These are phyloP conservation scores for Papilio polytes DNA, from an alignment of 1,140 invertebrate species.

Conservation along the genomic window DNA sequence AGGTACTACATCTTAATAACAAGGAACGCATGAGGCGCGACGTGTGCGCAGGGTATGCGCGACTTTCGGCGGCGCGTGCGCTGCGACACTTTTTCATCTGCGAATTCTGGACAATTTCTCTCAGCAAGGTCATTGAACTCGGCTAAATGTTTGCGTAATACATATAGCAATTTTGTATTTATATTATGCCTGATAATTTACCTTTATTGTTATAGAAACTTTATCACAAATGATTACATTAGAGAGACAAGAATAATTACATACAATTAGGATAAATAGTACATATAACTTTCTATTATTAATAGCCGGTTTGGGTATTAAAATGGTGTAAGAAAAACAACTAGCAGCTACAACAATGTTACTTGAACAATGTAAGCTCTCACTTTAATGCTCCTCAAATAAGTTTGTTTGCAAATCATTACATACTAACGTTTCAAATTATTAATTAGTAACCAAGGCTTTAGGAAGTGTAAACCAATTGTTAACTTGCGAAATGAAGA, in stretches of 20 bases:
- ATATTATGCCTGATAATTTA: not conserved
- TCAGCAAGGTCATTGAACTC: not conserved
- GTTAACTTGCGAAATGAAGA: too few species aligned
- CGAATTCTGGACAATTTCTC: constrained; percentile 18
- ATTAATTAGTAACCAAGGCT: too few species aligned
- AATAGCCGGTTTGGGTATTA: not conserved
- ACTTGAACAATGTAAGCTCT: not conserved
- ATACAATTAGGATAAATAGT: not conserved
- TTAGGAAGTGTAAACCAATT: too few species aligned
- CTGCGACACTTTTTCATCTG: not conserved
- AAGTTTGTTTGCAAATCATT: too few species aligned
- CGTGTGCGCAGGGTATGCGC: not conserved
- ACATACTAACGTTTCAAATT: too few species aligned
- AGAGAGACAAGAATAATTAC: not conserved
- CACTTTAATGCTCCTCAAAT: not conserved
- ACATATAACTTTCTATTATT: not conserved
- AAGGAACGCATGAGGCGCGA: not conserved
- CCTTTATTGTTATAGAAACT: constrained; percentile 12
- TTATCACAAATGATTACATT: not conserved
- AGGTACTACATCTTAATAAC: not conserved
- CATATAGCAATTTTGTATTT: not conserved
- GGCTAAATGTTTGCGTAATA: constrained; percentile 8
- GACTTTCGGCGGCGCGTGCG: not conserved
- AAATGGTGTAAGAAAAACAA: not conserved
- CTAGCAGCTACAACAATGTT: not conserved